Evolutionary conservation across 2,797 vertebrate species (phyloP).

Genomic region (Spheniscus humboldti): DNA sequence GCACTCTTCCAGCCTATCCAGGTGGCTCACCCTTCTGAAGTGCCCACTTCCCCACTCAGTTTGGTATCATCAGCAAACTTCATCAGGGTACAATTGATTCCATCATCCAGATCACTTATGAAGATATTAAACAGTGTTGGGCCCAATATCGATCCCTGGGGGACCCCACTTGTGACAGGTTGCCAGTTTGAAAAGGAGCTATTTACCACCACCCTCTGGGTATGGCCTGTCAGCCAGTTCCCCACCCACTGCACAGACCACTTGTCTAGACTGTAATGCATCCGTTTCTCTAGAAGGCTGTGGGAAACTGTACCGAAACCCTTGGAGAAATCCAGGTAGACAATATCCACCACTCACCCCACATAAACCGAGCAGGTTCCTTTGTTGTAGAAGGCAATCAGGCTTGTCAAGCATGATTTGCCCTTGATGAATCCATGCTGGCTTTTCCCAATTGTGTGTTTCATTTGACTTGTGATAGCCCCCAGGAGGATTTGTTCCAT

Average conservation of each 20-base stretch:
- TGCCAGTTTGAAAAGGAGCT: neutral
- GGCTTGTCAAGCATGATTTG: neutral
- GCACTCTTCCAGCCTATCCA: no score
- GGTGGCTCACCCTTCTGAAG: neutral
- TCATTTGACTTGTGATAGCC: neutral
- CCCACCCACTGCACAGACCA: neutral
- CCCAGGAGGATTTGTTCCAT: neutral
- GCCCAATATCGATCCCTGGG: neutral
- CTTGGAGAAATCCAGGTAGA: neutral
- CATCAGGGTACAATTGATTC: neutral
- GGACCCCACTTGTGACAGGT: neutral
- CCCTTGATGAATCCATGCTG: neutral
- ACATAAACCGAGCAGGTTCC: neutral
- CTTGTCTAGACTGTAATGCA: no score
- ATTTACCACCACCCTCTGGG: neutral
- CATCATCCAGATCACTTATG: neutral
- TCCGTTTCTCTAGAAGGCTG: no score
- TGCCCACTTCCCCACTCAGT: neutral
- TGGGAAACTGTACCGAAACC: neutral
- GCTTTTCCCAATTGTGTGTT: neutral
- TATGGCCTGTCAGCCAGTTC: neutral
- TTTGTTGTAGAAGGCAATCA: neutral
- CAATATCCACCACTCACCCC: neutral
- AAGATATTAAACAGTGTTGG: neutral
- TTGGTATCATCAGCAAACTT: neutral